phyloP scores from a whole-genome alignment of 2,113 vertebrate genomes.

The Sakesphorus luctuosus region DNA sequence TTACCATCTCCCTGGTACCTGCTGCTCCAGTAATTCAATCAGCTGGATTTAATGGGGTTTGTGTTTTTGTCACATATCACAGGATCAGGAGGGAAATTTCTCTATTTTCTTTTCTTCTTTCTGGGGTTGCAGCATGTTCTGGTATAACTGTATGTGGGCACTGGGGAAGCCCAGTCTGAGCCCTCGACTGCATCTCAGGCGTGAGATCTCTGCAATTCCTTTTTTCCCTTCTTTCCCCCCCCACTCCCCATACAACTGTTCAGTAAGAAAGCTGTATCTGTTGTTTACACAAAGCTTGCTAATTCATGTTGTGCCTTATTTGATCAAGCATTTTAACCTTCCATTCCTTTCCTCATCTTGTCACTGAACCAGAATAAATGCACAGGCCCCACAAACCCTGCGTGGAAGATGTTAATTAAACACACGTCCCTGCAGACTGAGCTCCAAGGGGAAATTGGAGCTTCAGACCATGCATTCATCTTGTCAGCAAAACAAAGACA shows the following conservation, averaged over 20 bases:
- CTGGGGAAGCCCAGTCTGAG: not conserved
- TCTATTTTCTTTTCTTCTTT: not conserved
- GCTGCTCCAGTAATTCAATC: not conserved
- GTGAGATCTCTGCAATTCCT: not conserved
- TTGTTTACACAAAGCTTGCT: not conserved
- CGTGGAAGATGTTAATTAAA: not conserved
- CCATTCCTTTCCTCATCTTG: not conserved
- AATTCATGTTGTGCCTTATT: not conserved
- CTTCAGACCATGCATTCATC: not conserved
- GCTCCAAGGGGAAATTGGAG: not conserved
- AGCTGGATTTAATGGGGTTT: not conserved
- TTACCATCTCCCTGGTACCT: not conserved
- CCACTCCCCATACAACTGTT: not conserved
- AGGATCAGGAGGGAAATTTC: not conserved
- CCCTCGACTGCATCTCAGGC: rapidly evolving
- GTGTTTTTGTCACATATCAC: not conserved
- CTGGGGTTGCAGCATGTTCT: not conserved
- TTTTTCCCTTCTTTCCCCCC: not conserved
- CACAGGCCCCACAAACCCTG: not conserved
- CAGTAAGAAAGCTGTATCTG: not conserved
- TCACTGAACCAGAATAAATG: not conserved
- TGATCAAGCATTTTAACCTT: not conserved
- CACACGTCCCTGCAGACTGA: not conserved
- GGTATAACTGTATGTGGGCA: not conserved
- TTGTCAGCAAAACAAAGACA: not conserved